These are phyloP conservation scores for Vulpes vulpes DNA, from an alignment of 2,113 vertebrate genomes.

Conservation along the genomic window DNA sequence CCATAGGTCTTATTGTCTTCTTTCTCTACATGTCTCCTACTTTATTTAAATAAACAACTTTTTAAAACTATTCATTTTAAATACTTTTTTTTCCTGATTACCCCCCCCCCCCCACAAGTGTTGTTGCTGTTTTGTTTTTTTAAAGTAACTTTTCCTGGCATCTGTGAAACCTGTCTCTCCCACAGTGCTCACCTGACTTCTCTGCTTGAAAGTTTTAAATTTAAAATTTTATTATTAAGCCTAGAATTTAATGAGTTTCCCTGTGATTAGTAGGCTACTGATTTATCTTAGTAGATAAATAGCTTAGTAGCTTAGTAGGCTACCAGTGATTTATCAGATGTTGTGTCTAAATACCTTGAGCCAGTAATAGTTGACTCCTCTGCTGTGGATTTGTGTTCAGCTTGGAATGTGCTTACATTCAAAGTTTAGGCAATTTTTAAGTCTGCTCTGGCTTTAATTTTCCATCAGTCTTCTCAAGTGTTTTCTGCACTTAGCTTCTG, in stretches of 20 bases:
- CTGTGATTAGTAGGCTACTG: background rate
- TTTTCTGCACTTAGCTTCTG: background rate
- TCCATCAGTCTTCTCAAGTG: background rate
- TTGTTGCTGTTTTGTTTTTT: background rate
- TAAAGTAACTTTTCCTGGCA: background rate
- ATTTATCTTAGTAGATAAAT: too few species aligned
- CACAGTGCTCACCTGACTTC: background rate
- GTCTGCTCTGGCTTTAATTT: background rate
- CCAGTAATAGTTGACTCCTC: background rate
- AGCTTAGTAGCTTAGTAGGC: background rate
- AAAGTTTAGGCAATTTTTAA: background rate
- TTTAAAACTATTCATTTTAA: background rate
- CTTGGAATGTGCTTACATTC: background rate
- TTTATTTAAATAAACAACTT: background rate
- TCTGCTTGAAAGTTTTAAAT: background rate
- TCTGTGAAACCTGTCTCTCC: background rate
- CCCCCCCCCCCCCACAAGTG: accelerated
- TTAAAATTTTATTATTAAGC: background rate
- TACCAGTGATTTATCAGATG: background rate
- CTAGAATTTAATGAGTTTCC: background rate
- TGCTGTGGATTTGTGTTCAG: background rate
- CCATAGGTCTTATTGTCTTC: background rate
- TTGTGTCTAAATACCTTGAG: background rate
- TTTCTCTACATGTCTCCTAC: background rate
- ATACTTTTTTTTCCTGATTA: background rate